Conservation (phyloP, 1,140 invertebrate species). For the Euura lappo region DNA sequence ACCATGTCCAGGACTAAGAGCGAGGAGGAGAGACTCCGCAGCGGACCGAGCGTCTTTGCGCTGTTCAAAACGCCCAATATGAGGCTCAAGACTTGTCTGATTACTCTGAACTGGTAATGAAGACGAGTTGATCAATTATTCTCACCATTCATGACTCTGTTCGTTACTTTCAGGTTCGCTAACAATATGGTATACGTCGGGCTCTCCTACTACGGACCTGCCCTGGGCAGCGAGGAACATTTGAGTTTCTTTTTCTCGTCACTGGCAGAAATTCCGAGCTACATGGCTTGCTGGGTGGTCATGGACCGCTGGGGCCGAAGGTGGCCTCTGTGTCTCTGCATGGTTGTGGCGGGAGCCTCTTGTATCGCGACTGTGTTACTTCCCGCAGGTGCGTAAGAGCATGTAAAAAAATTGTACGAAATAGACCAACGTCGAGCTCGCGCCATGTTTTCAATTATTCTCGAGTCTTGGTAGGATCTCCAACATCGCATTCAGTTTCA, state of each 20-base stretch:
- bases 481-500: background rate
- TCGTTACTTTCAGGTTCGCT: slow-evolving; percentile 61
- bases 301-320: slow-evolving; percentile 84
- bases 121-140: slow-evolving; percentile 5
- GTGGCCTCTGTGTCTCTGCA: slow-evolving; percentile 83
- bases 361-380: slow-evolving; percentile 83
- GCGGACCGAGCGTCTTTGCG: slow-evolving; percentile 71
- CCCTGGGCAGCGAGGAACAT: slow-evolving; percentile 83
- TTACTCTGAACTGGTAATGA: slow-evolving; percentile 66
- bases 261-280: slow-evolving; percentile 84
- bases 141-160: slow-evolving; percentile 5
- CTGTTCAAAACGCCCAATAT: slow-evolving; percentile 86
- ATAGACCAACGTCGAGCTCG: background rate
- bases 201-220: slow-evolving; percentile 85
- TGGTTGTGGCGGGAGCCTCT: slow-evolving; percentile 81
- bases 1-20: slow-evolving; percentile 69
- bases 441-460: background rate
- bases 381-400: slow-evolving; percentile 65
- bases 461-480: background rate
- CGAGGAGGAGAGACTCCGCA: slow-evolving; percentile 66
- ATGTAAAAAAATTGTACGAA: background rate
- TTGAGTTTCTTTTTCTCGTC: slow-evolving; percentile 86
- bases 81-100: slow-evolving; percentile 71
- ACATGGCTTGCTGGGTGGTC: slow-evolving; percentile 81
- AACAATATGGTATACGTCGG: slow-evolving; percentile 86